These are phyloP conservation scores for Carassius auratus DNA, from an alignment of 2,113 vertebrate genomes.

Conservation along the genomic window DNA sequence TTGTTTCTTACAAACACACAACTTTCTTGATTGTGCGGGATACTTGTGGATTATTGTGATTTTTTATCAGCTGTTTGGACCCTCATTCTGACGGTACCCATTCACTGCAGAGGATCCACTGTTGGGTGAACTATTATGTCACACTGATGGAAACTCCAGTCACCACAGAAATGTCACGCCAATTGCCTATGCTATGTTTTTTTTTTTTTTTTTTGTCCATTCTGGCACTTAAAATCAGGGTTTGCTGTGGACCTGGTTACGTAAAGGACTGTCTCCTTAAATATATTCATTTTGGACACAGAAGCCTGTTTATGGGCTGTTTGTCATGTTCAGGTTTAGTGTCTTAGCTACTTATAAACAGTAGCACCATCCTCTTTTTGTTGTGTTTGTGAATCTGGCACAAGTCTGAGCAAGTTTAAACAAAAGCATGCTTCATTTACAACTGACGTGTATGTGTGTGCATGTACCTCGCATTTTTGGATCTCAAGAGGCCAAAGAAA, in stretches of 20 bases:
- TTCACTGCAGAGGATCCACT: too few relatives aligned
- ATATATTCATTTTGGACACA: background rate
- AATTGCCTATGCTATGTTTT: background rate
- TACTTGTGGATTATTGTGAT: too few relatives aligned
- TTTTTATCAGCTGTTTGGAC: too few relatives aligned
- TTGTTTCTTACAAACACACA: too few relatives aligned
- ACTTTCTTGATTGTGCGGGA: too few relatives aligned
- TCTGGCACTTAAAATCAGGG: background rate
- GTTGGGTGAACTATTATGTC: too few relatives aligned
- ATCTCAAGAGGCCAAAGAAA: conserved; percentile 14
- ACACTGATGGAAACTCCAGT: background rate
- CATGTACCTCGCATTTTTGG: background rate
- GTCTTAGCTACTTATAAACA: background rate
- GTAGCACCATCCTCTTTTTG: background rate
- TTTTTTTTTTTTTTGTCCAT: background rate
- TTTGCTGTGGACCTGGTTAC: background rate
- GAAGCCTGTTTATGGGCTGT: background rate
- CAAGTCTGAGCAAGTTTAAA: conserved; percentile 17
- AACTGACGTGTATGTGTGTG: conserved; percentile 2
- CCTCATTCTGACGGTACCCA: too few relatives aligned
- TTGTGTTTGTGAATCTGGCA: background rate
- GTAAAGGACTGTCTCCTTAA: background rate
- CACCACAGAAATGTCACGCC: background rate
- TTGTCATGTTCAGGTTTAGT: background rate
- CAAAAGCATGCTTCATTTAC: conserved; percentile 9